Conservation (phyloP, 2,797 vertebrate species). For the Melopsittacus undulatus region DNA sequence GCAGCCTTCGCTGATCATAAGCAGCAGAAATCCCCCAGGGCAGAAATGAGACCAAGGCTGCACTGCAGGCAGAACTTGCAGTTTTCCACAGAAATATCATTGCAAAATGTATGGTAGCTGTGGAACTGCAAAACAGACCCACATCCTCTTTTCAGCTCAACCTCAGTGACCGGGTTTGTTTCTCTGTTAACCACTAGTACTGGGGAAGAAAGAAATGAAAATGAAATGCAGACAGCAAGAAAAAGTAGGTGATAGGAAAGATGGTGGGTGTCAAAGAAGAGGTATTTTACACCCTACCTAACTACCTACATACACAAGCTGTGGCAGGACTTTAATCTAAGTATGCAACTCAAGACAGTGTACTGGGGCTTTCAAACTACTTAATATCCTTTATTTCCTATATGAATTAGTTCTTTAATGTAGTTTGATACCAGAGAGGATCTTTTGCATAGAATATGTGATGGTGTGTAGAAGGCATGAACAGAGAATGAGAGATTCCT, state of each 20-base stretch:
- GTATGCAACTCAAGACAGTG: not conserved
- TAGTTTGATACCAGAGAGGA: not conserved
- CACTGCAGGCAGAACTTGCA: not conserved
- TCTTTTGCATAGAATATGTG: not conserved
- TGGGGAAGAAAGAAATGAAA: not conserved
- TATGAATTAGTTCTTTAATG: not conserved
- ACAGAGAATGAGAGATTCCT: not conserved
- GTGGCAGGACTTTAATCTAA: not conserved
- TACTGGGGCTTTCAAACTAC: not conserved
- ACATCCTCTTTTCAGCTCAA: constrained; percentile 22
- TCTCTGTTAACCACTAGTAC: not conserved
- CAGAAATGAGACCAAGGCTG: not conserved
- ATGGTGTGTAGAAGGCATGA: not conserved
- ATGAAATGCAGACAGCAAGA: not conserved
- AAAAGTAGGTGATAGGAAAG: not conserved
- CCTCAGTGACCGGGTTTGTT: fast-evolving
- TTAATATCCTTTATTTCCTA: not conserved
- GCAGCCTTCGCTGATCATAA: not conserved
- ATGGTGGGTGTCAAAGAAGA: not conserved
- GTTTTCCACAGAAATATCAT: not conserved
- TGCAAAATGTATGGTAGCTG: not conserved
- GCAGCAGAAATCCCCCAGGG: not conserved
- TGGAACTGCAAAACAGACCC: not conserved
- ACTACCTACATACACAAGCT: not conserved
- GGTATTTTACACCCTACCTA: not conserved